phyloP scores from a whole-genome alignment of 2,113 vertebrate genomes.

The Nerophis lumbriciformis region DNA sequence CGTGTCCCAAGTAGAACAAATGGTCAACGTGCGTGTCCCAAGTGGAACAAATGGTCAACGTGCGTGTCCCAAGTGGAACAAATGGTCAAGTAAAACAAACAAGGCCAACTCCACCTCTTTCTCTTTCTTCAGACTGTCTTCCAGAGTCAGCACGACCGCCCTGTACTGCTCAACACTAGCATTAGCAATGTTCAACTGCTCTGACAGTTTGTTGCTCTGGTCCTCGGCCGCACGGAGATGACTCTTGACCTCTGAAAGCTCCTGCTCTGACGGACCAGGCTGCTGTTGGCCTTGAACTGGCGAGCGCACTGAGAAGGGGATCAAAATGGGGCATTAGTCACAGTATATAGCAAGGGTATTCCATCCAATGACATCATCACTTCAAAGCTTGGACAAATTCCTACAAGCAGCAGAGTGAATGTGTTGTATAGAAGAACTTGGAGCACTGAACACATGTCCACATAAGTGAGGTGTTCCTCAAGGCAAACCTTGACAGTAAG shows the following conservation, averaged over 20 bases:
- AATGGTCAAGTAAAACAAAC: no score
- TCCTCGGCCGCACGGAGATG: constrained; percentile 82
- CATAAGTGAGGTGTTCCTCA: no score
- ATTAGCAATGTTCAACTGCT: constrained; percentile 83
- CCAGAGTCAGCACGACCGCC: constrained; percentile 85
- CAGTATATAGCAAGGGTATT: no score
- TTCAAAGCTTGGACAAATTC: no score
- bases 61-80: no score
- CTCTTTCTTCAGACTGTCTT: constrained; percentile 92
- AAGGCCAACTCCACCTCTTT: constrained; percentile 76
- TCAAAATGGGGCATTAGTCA: neutral
- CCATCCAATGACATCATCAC: no score
- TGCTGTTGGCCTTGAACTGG: constrained; percentile 41
- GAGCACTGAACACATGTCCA: no score
- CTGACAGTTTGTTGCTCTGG: constrained; percentile 78
- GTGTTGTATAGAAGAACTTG: no score
- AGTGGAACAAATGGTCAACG: neutral
- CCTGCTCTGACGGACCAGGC: constrained; percentile 59
- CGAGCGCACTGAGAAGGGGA: constrained; percentile 24
- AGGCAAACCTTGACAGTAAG: no score
- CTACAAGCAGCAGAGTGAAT: no score
- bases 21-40: no score
- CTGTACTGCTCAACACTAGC: constrained; percentile 87
- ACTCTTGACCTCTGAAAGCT: constrained; percentile 78
- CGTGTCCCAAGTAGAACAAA: neutral